Conservation (phyloP, 2,113 vertebrate genomes). For the Rattus rattus region DNA sequence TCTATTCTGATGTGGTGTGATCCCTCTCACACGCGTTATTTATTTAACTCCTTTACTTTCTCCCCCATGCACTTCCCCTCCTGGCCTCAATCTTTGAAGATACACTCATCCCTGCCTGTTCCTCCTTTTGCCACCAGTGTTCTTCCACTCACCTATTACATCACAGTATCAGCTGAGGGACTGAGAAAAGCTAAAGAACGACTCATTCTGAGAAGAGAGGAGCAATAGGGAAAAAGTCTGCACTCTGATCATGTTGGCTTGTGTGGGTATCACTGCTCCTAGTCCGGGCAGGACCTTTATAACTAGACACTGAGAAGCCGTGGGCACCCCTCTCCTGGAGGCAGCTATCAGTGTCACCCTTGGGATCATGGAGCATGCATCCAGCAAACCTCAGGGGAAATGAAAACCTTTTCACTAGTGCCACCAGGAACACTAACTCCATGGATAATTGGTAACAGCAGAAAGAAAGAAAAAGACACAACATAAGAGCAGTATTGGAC, state of each 20-base stretch:
- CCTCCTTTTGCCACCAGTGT: background rate
- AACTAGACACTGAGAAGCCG: slow-evolving; percentile 36
- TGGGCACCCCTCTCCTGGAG: background rate
- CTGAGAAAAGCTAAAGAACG: background rate
- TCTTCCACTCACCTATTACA: slow-evolving; percentile 68
- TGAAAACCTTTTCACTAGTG: slow-evolving; percentile 15
- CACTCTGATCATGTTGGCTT: background rate
- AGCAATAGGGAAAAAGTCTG: background rate
- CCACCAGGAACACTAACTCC: slow-evolving; percentile 41
- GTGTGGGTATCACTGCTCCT: background rate
- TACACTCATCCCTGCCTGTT: background rate
- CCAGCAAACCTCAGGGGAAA: slow-evolving; percentile 44
- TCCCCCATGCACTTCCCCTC: background rate
- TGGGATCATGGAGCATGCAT: slow-evolving; percentile 37
- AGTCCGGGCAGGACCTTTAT: background rate
- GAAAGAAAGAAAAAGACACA: background rate
- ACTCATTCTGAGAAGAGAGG: background rate
- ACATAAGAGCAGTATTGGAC: background rate
- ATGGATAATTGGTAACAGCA: background rate
- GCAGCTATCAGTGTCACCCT: slow-evolving; percentile 18
- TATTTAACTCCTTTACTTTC: background rate
- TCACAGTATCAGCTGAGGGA: slow-evolving; percentile 12
- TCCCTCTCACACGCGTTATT: background rate
- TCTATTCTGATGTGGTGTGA: background rate
- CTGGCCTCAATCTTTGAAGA: background rate